Percentiles rank a stretch among this genome's conserved stretches.
Conservation (phyloP, 2,888 invertebrate species). For the Lacanobia wlatinum region DNA sequence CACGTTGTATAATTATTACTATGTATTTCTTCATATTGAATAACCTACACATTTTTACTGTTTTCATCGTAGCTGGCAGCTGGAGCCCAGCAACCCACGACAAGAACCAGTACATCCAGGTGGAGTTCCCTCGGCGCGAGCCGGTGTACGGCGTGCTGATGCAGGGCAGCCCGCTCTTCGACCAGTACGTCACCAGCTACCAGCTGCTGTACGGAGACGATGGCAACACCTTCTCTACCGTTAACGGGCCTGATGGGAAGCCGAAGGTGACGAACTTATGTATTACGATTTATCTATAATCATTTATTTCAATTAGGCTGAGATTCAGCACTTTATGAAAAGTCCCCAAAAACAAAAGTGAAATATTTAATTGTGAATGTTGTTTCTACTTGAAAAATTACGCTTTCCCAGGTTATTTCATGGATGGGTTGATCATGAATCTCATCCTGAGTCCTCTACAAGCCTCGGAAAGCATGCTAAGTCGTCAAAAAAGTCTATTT, state of each 20-base stretch:
- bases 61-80: constrained; percentile 86
- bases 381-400: no score
- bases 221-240: constrained; percentile 91
- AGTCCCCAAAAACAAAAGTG: no score
- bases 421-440: no score
- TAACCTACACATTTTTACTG: neutral
- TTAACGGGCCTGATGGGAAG: constrained; percentile 87
- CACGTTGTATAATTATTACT: no score
- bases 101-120: constrained; percentile 93
- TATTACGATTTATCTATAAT: no score
- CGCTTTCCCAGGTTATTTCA: no score
- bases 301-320: no score
- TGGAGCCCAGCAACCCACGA: constrained; percentile 93
- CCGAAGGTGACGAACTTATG: constrained; percentile 85
- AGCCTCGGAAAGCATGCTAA: no score
- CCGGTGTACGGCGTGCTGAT: constrained; percentile 94
- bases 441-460: no score
- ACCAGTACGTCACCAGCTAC: constrained; percentile 95
- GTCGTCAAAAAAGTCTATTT: no score
- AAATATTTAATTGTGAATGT: no score
- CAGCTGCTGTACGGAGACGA: constrained; percentile 93
- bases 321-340: no score
- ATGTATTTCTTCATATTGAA: neutral
- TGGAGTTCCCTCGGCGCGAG: constrained; percentile 92
- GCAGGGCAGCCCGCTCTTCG: constrained; percentile 93